Percentiles rank a stretch among this genome's conserved stretches.
Conservation (phyloP, 2,113 vertebrate species). For the Megatriorchis doriae region DNA sequence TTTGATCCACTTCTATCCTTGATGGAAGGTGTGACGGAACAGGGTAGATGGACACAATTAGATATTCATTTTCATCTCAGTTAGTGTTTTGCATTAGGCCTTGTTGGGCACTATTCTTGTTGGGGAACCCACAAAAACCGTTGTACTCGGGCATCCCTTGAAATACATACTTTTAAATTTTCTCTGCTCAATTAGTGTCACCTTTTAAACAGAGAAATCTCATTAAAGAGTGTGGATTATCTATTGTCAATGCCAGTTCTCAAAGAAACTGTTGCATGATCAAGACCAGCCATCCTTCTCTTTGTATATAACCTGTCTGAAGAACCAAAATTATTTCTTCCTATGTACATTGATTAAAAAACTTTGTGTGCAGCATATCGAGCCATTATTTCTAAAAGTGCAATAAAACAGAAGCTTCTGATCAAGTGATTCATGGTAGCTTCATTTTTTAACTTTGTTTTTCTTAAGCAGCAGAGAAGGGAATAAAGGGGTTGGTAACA, state of each 20-base stretch:
- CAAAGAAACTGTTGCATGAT: background rate
- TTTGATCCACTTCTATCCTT: background rate
- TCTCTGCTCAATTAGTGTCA: background rate
- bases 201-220: background rate
- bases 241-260: background rate
- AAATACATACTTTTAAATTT: background rate
- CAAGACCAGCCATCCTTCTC: background rate
- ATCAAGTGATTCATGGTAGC: background rate
- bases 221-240: background rate
- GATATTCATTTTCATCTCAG: background rate
- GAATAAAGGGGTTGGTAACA: background rate
- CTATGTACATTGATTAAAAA: background rate
- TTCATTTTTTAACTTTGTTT: background rate
- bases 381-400: background rate
- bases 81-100: background rate
- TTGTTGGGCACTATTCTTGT: background rate
- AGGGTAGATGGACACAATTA: background rate
- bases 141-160: background rate
- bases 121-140: background rate
- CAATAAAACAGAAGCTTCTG: background rate
- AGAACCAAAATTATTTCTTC: background rate
- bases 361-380: background rate
- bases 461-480: background rate
- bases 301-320: background rate
- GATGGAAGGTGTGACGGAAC: background rate